Base-by-base conservation (phyloP, 2,113 vertebrate species). In the Holacanthus passer region DNA sequence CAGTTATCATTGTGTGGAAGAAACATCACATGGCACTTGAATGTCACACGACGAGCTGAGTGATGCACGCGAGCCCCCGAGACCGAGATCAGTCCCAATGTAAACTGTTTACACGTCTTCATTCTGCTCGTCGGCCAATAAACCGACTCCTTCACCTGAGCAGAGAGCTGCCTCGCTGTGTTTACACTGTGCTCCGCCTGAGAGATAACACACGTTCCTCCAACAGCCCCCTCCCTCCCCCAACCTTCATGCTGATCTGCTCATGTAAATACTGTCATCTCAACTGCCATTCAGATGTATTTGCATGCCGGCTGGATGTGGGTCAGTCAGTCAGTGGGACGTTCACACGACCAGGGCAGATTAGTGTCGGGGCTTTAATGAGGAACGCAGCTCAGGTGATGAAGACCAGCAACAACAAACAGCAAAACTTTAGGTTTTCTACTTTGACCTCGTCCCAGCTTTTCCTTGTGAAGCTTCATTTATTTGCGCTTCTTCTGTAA, bases 201-300 rank as follows among this genome's bases (percentile, higher is more conserved):
- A 41, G 53, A 47, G 32, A 70, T 47, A 68, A 70, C 69, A 68
- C 85, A 41, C 70, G 27, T 17, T n/a, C n/a, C n/a, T n/a, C n/a
- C n/a, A n/a, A n/a, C n/a, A n/a, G n/a, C n/a, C n/a, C n/a, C n/a
- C n/a, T n/a, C n/a, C n/a, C n/a, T n/a, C n/a, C n/a, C n/a, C n/a
- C n/a, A n/a, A 53, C 47, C 3, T n/a, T 24, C 52, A 48, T 19
- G 5, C 43, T 60, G 60, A 67, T 80, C 31, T 69, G 27, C 8
- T 82, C 81, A 69, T 92, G 87, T 81, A 89, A 91, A 91, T 79
- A 41, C 7, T 5, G 27, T 84, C 52, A 27, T 45, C 37, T 77
- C 70, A 90, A 86, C 87, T 48, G 87, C 60, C 86, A 86, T 74
- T 85, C 86, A 89, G 84, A 87, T 91, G 58, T 24, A 22, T 82